phyloP scores from a whole-genome alignment of 2,113 vertebrate species.

The Scomber colias region DNA sequence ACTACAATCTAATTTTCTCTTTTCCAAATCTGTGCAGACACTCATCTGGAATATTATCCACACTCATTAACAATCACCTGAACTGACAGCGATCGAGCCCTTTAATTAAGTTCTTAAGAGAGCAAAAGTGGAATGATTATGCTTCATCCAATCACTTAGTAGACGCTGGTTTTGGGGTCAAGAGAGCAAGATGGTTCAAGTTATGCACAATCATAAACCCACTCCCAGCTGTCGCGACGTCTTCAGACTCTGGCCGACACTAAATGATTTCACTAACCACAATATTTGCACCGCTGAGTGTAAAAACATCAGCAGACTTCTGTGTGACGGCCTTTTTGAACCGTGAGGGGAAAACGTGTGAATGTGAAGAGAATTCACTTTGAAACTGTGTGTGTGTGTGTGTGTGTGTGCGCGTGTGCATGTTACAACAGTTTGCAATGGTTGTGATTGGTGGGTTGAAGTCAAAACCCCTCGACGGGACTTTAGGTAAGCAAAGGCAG shows the following conservation, averaged over 20 bases:
- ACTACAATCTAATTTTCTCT: background rate
- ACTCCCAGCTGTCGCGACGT: constrained; percentile 59
- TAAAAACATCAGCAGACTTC: constrained; percentile 71
- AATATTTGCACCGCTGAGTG: constrained; percentile 71
- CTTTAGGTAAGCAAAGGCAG: constrained; percentile 83
- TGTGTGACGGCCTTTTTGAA: constrained; percentile 57
- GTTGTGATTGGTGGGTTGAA: constrained; percentile 48
- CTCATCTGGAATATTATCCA: constrained; percentile 19
- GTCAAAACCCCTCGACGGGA: constrained; percentile 62
- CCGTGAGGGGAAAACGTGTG: constrained; percentile 46
- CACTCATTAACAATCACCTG: constrained; percentile 44
- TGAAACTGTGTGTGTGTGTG: background rate
- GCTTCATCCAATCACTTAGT: constrained; percentile 53
- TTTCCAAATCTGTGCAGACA: constrained; percentile 5
- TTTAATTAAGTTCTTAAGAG: constrained; percentile 55
- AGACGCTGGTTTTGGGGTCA: constrained; percentile 62
- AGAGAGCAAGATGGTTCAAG: constrained; percentile 59
- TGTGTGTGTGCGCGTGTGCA: constrained; percentile 1
- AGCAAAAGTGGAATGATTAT: constrained; percentile 46
- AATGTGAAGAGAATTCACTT: constrained; percentile 35
- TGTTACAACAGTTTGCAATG: constrained; percentile 15
- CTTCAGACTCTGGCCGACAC: constrained; percentile 54
- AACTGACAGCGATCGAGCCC: constrained; percentile 24
- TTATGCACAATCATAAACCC: constrained; percentile 68
- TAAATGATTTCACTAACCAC: constrained; percentile 71